phyloP scores from a whole-genome alignment of 2,113 vertebrate genomes.

The Bubo bubo region DNA sequence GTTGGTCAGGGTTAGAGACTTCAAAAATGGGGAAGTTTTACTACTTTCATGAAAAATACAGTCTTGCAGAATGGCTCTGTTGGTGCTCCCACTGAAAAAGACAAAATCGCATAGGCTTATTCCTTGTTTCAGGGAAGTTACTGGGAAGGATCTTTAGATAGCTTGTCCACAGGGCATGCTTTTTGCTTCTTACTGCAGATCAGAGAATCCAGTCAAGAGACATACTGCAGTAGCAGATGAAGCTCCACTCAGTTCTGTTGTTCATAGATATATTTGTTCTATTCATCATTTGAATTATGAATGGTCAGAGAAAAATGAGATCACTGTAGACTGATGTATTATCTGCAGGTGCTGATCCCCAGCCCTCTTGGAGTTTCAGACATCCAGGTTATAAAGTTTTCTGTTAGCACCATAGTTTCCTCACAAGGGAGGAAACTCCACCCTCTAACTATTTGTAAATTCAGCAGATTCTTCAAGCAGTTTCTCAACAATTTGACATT shows the following conservation, averaged over 20 bases:
- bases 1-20: neutral
- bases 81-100: neutral
- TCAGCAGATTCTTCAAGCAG: neutral
- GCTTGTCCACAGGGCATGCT: neutral
- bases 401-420: neutral
- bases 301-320: neutral
- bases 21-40: neutral
- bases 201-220: neutral
- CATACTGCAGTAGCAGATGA: neutral
- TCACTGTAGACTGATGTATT: neutral
- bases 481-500: neutral
- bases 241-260: neutral
- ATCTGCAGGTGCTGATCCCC: neutral
- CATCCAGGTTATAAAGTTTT: neutral
- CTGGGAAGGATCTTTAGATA: neutral
- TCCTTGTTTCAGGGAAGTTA: neutral
- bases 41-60: neutral
- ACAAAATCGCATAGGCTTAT: neutral
- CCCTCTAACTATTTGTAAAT: neutral
- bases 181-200: neutral
- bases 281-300: neutral
- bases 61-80: neutral
- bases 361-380: neutral
- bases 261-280: neutral
- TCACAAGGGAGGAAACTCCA: neutral